Base-by-base conservation (phyloP, 2,113 vertebrate genomes). In the Rattus rattus region DNA sequence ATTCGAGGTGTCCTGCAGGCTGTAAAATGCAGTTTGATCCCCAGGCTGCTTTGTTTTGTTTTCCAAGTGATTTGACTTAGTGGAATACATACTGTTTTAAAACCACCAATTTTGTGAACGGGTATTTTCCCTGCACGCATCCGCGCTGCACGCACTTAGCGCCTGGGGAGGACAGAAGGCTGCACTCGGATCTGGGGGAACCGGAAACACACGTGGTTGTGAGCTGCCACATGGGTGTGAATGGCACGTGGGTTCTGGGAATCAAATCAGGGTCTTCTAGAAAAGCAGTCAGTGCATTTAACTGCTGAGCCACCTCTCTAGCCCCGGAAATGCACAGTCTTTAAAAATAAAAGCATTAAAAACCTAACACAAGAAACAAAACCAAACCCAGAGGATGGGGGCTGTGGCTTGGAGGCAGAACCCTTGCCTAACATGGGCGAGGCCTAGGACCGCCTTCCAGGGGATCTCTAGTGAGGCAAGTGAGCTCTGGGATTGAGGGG, bases 271-370 rank as follows among this genome's bases (percentile, higher is more conserved):
- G 54, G 20, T 81, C 79, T 22, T 81, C 33, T 81, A n/a, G 56
- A 83, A 83, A 61, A 61, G 80, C 12, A 26, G 56, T 36, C 54
- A 26, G 36, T 2, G 22, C 24, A 24, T 83, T 39, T 26, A 83
- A 83, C 36, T 83, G 11, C 54, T 56, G 33, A 81, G 54, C 11
- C 30, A 56, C 22, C 52, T 80, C 49, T 80, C 52, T 56, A 54
- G 77, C 17, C 30, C 77, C 52, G 99, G 99, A 99, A 43, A 99
- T 99, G 99, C 98, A 99, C 98, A 99, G 98, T 98, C 99, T 99
- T 99, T 99, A 99, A 99, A 99, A 99, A 99, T n/a, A 39, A 8
- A 98, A 98, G 98, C 98, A 99, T 98, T 99, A 99, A 99, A 43
- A 99, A 98, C 97, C 98, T 98, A 98, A 92, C 97, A 97, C 94